Conservation (phyloP, 53 echinoderm and acorn worm species). For the Temnopleurus reevesii region DNA sequence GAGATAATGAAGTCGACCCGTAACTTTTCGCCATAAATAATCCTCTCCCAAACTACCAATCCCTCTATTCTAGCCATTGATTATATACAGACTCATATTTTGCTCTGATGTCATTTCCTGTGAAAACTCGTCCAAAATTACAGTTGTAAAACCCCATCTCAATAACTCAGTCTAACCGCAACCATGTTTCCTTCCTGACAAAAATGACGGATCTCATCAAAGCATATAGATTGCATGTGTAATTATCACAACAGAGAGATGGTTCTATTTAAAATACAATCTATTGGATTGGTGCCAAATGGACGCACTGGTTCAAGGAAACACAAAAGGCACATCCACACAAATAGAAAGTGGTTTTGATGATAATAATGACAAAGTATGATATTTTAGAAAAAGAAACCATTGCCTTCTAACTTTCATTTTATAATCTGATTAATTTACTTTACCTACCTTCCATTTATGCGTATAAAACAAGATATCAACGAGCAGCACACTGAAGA, state of each 20-base stretch:
- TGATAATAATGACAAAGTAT: not conserved
- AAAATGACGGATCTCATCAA: not conserved
- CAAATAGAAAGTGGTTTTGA: not conserved
- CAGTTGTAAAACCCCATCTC: not conserved
- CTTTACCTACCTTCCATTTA: too few relatives aligned
- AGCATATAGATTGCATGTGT: not conserved
- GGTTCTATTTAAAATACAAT: not conserved
- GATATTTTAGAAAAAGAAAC: not conserved
- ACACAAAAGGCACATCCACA: not conserved
- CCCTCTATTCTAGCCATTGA: not conserved
- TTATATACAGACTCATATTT: not conserved
- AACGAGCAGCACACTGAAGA: too few relatives aligned
- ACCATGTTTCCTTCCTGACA: not conserved
- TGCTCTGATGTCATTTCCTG: not conserved
- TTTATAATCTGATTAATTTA: too few relatives aligned
- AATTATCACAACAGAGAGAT: not conserved
- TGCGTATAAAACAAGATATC: too few relatives aligned
- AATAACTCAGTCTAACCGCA: not conserved
- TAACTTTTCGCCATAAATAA: too few relatives aligned
- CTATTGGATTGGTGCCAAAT: not conserved
- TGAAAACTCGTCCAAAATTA: not conserved
- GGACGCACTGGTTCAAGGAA: not conserved
- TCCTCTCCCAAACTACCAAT: not conserved
- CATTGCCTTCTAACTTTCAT: too few relatives aligned
- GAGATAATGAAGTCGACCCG: too few relatives aligned